These are phyloP conservation scores for Urocynchramus pylzowi DNA, from an alignment of 2,113 vertebrate species.

Conservation along the genomic window DNA sequence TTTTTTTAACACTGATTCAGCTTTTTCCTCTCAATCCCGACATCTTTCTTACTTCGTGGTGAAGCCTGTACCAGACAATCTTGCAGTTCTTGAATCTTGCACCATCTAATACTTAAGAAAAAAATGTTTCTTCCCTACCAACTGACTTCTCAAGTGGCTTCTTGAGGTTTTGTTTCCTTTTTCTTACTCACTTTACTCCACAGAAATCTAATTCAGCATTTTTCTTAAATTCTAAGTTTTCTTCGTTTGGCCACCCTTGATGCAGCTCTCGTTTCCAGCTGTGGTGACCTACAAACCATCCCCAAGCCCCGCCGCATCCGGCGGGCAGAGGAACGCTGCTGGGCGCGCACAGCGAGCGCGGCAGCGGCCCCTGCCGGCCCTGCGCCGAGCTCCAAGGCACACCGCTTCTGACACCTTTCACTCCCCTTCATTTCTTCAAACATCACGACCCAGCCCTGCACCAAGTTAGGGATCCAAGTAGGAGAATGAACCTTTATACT, in stretches of 20 bases:
- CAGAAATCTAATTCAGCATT: not conserved
- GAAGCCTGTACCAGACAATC: not conserved
- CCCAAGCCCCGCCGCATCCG: fast-evolving
- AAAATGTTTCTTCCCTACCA: not conserved
- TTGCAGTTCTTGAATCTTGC: not conserved
- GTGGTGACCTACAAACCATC: no score
- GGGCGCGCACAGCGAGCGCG: not conserved
- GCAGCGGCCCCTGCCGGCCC: not conserved
- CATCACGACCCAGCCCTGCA: not conserved
- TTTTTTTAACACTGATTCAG: not conserved
- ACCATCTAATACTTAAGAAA: not conserved
- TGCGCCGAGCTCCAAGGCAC: not conserved
- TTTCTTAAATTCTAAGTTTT: not conserved
- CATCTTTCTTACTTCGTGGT: not conserved
- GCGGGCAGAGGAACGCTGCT: fast-evolving
- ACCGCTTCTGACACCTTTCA: fast-evolving
- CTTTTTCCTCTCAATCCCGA: not conserved
- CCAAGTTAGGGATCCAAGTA: fast-evolving
- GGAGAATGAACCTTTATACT: not conserved
- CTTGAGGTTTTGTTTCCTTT: not conserved
- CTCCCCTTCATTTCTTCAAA: not conserved
- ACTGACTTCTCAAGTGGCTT: not conserved
- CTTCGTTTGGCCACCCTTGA: not conserved
- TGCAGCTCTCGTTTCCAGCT: not conserved
- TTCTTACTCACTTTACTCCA: not conserved